A percentile compares a stretch with the other conserved stretches of the same genome.
Evolutionary conservation across 2,888 invertebrate species (phyloP).

Genomic region (Troides aeacus): DNA sequence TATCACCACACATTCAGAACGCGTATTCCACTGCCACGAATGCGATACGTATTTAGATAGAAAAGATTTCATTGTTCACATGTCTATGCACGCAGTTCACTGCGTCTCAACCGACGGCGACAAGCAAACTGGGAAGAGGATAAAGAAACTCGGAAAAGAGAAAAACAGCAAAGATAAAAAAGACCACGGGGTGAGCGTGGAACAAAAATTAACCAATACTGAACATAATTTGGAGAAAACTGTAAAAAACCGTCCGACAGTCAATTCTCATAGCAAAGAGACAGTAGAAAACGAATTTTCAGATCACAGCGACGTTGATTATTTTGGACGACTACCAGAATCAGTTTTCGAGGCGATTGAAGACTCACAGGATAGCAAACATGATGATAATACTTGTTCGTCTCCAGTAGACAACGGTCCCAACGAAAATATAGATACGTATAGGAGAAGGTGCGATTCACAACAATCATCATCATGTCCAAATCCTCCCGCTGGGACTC

Average conservation of each 20-base stretch:
- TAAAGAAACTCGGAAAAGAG: conserved; percentile 8
- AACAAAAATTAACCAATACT: conserved; percentile 12
- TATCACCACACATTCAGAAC: conserved; percentile 47
- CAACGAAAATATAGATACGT: conserved; percentile 3
- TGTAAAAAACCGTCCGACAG: not conserved
- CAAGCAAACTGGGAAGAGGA: conserved; percentile 11
- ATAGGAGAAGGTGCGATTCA: conserved; percentile 2
- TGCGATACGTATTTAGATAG: conserved; percentile 58
- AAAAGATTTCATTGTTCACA: conserved; percentile 56
- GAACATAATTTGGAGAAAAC: conserved; percentile 16
- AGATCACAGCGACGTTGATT: conserved; percentile 52
- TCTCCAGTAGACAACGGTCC: conserved; percentile 17
- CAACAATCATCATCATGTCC: conserved; percentile 3
- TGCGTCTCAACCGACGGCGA: conserved; percentile 31
- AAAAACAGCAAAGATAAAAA: conserved; percentile 18
- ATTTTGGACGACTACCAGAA: conserved; percentile 51
- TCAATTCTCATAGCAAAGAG: conserved; percentile 8
- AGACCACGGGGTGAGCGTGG: not conserved
- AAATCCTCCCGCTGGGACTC: not conserved
- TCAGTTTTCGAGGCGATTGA: conserved; percentile 60
- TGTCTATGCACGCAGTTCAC: conserved; percentile 58
- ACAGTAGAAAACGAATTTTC: conserved; percentile 47
- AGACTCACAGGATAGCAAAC: conserved; percentile 49
- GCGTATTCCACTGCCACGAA: conserved; percentile 64
- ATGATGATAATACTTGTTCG: conserved; percentile 8